Conservation (phyloP, 2,888 invertebrate genomes). For the Aspidiotus destructor region DNA sequence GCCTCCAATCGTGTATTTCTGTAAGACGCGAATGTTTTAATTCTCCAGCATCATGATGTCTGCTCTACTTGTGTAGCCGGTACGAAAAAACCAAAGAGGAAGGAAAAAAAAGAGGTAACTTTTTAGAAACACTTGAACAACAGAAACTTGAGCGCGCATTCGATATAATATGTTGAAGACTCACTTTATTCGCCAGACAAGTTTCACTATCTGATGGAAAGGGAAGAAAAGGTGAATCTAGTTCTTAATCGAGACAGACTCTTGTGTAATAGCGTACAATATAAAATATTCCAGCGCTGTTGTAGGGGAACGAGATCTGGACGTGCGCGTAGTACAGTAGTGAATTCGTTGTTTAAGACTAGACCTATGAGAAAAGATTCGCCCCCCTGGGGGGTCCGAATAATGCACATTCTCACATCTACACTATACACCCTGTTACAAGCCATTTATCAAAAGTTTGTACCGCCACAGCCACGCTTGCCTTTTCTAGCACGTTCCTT, state of each 20-base stretch:
- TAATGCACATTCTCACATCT: constrained; percentile 31
- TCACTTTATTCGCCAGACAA: constrained; percentile 6
- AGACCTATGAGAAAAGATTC: constrained; percentile 11
- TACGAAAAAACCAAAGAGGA: too few relatives aligned
- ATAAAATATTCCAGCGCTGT: too few relatives aligned
- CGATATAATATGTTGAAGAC: constrained; percentile 17
- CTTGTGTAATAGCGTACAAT: neutral
- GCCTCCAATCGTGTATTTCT: too few relatives aligned
- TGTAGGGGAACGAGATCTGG: neutral
- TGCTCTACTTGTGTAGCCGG: neutral
- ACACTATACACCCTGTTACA: constrained; percentile 31
- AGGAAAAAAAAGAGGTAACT: constrained; percentile 7
- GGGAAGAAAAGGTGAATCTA: constrained; percentile 10
- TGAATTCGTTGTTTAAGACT: constrained; percentile 23
- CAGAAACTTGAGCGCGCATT: constrained; percentile 7
- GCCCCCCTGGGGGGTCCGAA: constrained; percentile 19
- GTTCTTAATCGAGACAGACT: constrained; percentile 27
- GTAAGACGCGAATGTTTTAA: neutral
- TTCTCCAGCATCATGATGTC: neutral
- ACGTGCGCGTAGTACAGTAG: constrained; percentile 27
- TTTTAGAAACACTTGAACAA: neutral
- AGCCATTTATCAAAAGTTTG: constrained; percentile 24
- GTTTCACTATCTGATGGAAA: neutral
- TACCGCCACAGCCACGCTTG: neutral
- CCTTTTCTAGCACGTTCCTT: constrained; percentile 18